phyloP scores from a whole-genome alignment of 2,113 vertebrate species.

The Thomomys bottae region DNA sequence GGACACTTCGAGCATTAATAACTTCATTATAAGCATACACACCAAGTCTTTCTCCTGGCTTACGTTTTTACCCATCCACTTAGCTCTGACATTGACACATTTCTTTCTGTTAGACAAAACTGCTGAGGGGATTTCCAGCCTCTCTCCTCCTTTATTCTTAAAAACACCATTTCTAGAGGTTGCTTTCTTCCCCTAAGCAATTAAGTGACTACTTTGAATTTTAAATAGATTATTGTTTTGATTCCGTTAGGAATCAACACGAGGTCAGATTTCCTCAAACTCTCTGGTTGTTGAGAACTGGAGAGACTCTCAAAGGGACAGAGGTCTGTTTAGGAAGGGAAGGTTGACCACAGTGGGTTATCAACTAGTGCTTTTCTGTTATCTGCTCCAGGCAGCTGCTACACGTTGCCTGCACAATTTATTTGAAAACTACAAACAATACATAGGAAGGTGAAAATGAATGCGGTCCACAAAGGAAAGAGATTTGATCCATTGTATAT shows the following conservation, averaged over 20 bases:
- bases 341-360: background rate
- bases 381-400: constrained; percentile 44
- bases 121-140: constrained; percentile 38
- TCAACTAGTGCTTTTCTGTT: background rate
- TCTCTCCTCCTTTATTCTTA: constrained; percentile 37
- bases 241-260: background rate
- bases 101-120: constrained; percentile 22
- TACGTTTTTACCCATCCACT: background rate
- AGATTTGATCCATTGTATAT: constrained; percentile 22
- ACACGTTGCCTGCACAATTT: background rate
- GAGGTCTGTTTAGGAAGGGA: constrained; percentile 7
- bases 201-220: background rate
- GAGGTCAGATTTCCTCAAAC: background rate
- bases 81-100: background rate
- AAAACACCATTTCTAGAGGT: background rate
- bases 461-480: background rate
- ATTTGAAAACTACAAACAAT: constrained; percentile 21
- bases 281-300: constrained; percentile 31
- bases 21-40: background rate
- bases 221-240: background rate
- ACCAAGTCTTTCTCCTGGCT: background rate
- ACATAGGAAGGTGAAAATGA: background rate
- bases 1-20: background rate
- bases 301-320: constrained; percentile 17
- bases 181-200: background rate